Percentiles rank a stretch among this genome's conserved stretches.
phyloP scores from a whole-genome alignment of 2,797 vertebrate species.

The Pampus argenteus region DNA sequence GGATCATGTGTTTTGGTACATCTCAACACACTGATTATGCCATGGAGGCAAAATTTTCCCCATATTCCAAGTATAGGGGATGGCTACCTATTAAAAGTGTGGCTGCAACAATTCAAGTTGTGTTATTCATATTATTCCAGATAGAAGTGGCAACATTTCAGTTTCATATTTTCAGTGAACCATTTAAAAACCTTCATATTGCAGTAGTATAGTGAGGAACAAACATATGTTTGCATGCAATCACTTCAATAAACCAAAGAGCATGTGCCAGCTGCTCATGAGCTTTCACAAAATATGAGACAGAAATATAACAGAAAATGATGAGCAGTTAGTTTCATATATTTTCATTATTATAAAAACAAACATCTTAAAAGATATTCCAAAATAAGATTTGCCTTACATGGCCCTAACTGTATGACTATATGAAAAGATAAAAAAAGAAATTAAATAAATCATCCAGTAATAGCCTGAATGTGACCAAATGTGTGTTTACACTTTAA shows the following conservation, averaged over 20 bases:
- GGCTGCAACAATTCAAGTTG: neutral
- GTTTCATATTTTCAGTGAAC: neutral
- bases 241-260: neutral
- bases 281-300: neutral
- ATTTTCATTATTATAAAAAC: neutral
- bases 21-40: neutral
- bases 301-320: neutral
- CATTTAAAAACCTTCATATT: constrained; percentile 6
- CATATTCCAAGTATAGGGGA: neutral
- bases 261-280: neutral
- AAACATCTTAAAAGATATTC: neutral
- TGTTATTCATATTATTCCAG: neutral
- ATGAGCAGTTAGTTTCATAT: neutral
- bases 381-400: neutral
- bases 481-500: neutral
- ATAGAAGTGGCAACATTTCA: neutral
- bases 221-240: neutral
- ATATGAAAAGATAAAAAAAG: neutral
- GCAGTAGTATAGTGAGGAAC: neutral
- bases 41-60: neutral
- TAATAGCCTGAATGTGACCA: neutral
- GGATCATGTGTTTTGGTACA: constrained; percentile 12
- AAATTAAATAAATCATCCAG: neutral
- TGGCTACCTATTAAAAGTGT: neutral
- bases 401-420: neutral